Base-by-base conservation (phyloP, 2,797 vertebrate genomes). In the Gallinago solitaria region DNA sequence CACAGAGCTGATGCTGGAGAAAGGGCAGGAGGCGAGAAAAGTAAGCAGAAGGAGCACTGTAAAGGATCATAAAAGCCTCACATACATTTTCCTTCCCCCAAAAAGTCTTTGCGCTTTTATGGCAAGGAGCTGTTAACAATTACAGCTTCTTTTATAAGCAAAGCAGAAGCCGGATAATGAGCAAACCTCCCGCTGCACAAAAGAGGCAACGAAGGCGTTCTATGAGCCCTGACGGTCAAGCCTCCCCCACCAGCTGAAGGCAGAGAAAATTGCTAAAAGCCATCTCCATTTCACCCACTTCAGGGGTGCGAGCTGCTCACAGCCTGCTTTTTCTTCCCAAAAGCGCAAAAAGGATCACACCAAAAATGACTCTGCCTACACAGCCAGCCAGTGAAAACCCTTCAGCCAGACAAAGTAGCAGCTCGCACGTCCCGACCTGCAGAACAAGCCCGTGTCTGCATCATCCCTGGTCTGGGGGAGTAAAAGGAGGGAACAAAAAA, bases 121-220 rank as follows among this genome's bases (percentile, higher is more conserved):
- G 86, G 93, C 93, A 83, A 93, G 90, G 85, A 93, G 90, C 89
- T 93, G 85, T 86, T 45, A 41, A 41, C 88, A 92, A 94, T 95
- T 93, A 89, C 91, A 78, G 84, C 73, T 92, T 61, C 92, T 96
- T 96, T 89, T 92, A 83, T 83, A 92, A 87, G 76, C 0, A n/a
- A 83, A 92, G 93, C 76, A 92, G 90, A 84, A 90, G 73, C 75
- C 89, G 80, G 95, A 93, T 94, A 97, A 97, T 80, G 96, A 96
- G 91, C 94, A 95, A 89, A 92, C 89, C 92, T 96, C 96, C 95
- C 79, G 85, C 84, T 0, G 6, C 87, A 95, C 92, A 95, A 96
- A 96, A 84, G 78, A 94, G 95, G 94, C 37, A 43, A 87, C 2
- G 56, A 90, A 90, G 86, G 77, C 2, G 9, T 60, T 90, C 67